Evolutionary conservation across 2,888 invertebrate species (phyloP).

Genomic region (Drosophila paranaensis): DNA sequence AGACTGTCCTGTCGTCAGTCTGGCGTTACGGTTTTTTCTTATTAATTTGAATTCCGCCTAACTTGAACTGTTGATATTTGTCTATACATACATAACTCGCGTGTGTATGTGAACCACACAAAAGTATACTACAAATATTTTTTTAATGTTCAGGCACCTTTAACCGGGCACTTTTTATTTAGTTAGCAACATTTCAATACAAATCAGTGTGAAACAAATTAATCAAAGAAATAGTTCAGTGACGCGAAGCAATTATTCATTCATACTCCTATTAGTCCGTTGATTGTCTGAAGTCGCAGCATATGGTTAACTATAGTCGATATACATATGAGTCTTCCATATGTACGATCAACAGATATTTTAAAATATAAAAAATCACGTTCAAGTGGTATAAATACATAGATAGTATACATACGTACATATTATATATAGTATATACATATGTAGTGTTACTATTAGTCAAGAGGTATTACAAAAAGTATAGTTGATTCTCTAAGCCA

Average conservation of each 20-base stretch:
- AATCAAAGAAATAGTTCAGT: neutral
- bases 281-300: neutral
- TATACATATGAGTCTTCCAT: neutral
- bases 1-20: too few species aligned
- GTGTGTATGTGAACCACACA: too few species aligned
- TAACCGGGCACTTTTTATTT: neutral
- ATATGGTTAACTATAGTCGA: too few species aligned
- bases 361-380: neutral
- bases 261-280: neutral
- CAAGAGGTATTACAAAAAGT: slow-evolving; percentile 87
- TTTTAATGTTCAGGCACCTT: neutral
- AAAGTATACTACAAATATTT: neutral
- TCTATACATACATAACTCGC: too few species aligned
- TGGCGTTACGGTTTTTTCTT: too few species aligned
- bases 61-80: too few species aligned
- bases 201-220: neutral
- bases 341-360: neutral
- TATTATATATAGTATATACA: too few species aligned
- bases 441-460: too few species aligned
- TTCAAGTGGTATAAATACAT: neutral
- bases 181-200: neutral
- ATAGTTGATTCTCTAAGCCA: slow-evolving; percentile 88
- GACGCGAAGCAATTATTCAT: too few species aligned
- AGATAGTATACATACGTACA: too few species aligned
- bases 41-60: too few species aligned